These are phyloP conservation scores for Troides aeacus DNA, from an alignment of 2,888 invertebrate genomes.

Conservation along the genomic window DNA sequence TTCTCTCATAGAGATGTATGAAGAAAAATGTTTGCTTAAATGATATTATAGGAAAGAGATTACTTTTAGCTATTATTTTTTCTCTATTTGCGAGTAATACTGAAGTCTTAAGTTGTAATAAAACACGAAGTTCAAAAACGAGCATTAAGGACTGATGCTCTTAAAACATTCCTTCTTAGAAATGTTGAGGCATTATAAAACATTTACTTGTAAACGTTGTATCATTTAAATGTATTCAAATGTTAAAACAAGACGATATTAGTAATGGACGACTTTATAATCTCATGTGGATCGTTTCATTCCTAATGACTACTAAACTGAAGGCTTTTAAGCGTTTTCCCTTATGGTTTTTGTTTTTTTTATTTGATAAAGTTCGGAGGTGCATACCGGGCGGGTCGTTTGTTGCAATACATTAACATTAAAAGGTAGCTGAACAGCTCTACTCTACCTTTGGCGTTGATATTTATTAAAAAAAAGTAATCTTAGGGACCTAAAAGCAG, in stretches of 20 bases:
- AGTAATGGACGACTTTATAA: constrained; percentile 15
- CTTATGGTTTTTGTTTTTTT: constrained; percentile 6
- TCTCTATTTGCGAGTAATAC: too few species aligned
- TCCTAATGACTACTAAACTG: constrained; percentile 14
- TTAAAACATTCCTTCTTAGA: constrained; percentile 9
- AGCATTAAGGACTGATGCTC: constrained; percentile 2
- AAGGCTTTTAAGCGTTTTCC: constrained; percentile 6
- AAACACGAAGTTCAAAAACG: not conserved
- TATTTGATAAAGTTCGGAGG: constrained; percentile 8
- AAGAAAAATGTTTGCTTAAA: too few species aligned
- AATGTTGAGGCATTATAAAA: constrained; percentile 16
- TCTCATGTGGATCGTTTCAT: constrained; percentile 9
- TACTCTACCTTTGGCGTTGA: too few species aligned
- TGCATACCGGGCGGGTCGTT: not conserved
- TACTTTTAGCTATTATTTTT: too few species aligned
- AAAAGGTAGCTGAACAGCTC: not conserved
- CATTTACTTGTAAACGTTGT: constrained; percentile 15
- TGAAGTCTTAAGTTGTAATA: not conserved
- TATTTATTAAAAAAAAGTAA: too few species aligned
- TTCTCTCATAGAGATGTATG: too few species aligned
- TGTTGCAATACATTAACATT: not conserved
- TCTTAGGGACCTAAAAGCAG: too few species aligned
- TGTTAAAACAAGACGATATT: constrained; percentile 8
- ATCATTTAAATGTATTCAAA: constrained; percentile 24
- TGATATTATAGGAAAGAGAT: too few species aligned